Conservation (phyloP, 1,140 invertebrate species). For the Drosophila bifasciata region DNA sequence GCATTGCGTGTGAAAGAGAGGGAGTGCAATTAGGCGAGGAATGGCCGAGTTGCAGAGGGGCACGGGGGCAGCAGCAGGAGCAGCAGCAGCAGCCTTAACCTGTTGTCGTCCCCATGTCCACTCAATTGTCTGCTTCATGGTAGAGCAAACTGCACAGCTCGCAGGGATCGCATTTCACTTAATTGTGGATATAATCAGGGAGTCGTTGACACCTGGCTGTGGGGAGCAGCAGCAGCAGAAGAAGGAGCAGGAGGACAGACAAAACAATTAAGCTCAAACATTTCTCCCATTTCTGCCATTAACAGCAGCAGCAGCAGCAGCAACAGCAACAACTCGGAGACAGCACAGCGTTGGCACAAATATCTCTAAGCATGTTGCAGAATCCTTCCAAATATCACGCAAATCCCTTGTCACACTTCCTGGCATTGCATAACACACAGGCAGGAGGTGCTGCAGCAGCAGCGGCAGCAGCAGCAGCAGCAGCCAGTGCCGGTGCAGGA, state of each 20-base stretch:
- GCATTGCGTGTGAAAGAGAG: slow-evolving; percentile 23
- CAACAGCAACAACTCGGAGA: slow-evolving; percentile 31
- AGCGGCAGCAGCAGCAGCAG: slow-evolving; percentile 32
- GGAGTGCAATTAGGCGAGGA: slow-evolving; percentile 67
- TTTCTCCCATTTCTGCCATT: slow-evolving; percentile 30
- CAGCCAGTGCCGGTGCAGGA: slow-evolving; percentile 23
- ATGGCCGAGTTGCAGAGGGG: slow-evolving; percentile 29
- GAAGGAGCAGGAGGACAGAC: neutral
- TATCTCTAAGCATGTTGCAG: slow-evolving; percentile 80
- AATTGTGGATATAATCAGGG: slow-evolving; percentile 56
- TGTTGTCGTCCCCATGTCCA: slow-evolving; percentile 27
- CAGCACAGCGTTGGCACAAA: slow-evolving; percentile 45
- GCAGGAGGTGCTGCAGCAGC: slow-evolving; percentile 47
- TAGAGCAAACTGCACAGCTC: slow-evolving; percentile 27
- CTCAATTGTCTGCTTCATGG: slow-evolving; percentile 21
- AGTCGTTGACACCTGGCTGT: slow-evolving; percentile 67
- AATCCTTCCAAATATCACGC: slow-evolving; percentile 84
- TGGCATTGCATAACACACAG: slow-evolving; percentile 82
- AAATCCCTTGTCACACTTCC: slow-evolving; percentile 83
- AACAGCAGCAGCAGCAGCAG: slow-evolving; percentile 12
- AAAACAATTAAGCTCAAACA: slow-evolving; percentile 42
- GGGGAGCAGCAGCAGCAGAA: neutral
- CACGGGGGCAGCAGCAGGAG: slow-evolving; percentile 9
- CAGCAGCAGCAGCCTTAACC: neutral
- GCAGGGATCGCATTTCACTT: slow-evolving; percentile 57